These are phyloP conservation scores for Psittacula derbiana DNA, from an alignment of 2,797 vertebrate genomes.

Conservation along the genomic window DNA sequence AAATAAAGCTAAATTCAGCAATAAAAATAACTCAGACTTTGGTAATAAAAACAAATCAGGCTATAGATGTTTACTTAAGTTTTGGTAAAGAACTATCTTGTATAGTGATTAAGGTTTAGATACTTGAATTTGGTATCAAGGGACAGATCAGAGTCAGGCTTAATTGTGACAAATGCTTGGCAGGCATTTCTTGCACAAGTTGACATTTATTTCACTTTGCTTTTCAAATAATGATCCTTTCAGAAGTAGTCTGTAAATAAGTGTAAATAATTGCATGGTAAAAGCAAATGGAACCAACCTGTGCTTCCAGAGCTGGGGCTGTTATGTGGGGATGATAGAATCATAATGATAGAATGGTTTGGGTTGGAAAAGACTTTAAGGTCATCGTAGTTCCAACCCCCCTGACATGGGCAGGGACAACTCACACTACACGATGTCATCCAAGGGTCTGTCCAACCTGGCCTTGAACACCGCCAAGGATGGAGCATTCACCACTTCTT, in stretches of 20 bases:
- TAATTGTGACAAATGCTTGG: background rate
- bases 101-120: background rate
- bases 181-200: background rate
- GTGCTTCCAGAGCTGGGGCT: background rate
- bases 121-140: background rate
- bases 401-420: too few relatives aligned
- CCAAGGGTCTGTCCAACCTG: too few relatives aligned
- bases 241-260: background rate
- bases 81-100: background rate
- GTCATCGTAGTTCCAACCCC: background rate
- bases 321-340: background rate
- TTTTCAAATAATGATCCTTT: background rate
- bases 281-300: background rate
- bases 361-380: background rate
- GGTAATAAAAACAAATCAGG: background rate
- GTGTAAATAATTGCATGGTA: background rate
- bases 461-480: too few relatives aligned
- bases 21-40: background rate
- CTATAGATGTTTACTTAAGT: background rate
- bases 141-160: background rate
- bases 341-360: background rate
- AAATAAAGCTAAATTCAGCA: background rate
- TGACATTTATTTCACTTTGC: background rate
- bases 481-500: too few relatives aligned
- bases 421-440: too few relatives aligned